Evolutionary conservation across 2,888 invertebrate species (phyloP).

Genomic region (Priocnemis perturbator): DNA sequence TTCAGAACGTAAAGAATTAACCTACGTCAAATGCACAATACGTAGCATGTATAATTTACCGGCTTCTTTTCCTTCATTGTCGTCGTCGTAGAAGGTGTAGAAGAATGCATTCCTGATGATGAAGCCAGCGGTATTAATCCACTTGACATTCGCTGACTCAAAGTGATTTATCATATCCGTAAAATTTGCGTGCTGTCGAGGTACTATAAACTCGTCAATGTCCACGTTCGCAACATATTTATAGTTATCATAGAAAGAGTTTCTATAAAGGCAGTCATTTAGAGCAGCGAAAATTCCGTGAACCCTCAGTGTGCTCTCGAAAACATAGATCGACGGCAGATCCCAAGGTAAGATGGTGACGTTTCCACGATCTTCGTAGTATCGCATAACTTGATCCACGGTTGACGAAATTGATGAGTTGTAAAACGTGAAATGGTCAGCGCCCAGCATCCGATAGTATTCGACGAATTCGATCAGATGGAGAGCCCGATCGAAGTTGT

Average conservation of each 20-base stretch:
- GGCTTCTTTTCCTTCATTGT: constrained; percentile 58
- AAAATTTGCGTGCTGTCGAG: constrained; percentile 52
- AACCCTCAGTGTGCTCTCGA: constrained; percentile 72
- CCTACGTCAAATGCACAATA: neutral
- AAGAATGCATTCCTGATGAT: constrained; percentile 77
- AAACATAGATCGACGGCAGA: constrained; percentile 56
- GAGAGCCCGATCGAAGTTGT: neutral
- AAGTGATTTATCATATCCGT: constrained; percentile 51
- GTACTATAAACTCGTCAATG: constrained; percentile 67
- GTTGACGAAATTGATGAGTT: neutral
- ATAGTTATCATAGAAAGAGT: constrained; percentile 64
- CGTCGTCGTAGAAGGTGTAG: constrained; percentile 75
- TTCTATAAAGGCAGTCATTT: constrained; percentile 68
- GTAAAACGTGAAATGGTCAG: neutral
- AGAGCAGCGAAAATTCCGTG: constrained; percentile 66
- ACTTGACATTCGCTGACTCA: constrained; percentile 22
- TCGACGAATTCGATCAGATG: neutral
- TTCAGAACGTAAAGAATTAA: too few species aligned
- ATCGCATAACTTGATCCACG: neutral
- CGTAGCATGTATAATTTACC: neutral
- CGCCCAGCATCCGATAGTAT: neutral
- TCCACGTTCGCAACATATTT: constrained; percentile 60
- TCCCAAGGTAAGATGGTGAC: constrained; percentile 75
- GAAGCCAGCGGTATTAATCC: constrained; percentile 71
- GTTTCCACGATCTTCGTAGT: constrained; percentile 44